phyloP scores from a whole-genome alignment of 2,888 invertebrate genomes.

The Mactromeris polynyma region DNA sequence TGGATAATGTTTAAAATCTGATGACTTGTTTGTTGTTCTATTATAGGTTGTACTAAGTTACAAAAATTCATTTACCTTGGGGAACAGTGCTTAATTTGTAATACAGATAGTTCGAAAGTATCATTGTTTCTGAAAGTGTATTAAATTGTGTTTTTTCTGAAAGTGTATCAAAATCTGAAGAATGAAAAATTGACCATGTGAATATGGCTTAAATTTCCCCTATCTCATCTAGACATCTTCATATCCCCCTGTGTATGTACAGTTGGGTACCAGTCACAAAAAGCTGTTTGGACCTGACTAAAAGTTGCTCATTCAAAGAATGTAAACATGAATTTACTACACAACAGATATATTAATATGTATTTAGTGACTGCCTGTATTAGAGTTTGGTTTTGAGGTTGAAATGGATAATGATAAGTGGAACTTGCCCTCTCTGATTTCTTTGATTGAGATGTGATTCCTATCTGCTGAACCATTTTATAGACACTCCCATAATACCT shows the following conservation, averaged over 20 bases:
- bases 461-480: slow-evolving; percentile 25
- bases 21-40: background rate
- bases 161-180: too few relatives aligned
- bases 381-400: too few relatives aligned
- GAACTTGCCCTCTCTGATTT: slow-evolving; percentile 54
- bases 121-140: too few relatives aligned
- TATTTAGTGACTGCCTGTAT: too few relatives aligned
- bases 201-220: too few relatives aligned
- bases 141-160: too few relatives aligned
- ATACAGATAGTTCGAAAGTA: too few relatives aligned
- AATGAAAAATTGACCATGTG: background rate
- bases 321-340: slow-evolving; percentile 23
- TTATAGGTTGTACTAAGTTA: too few relatives aligned
- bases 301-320: slow-evolving; percentile 43
- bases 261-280: too few relatives aligned
- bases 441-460: slow-evolving; percentile 39
- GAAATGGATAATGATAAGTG: slow-evolving; percentile 41
- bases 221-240: too few relatives aligned
- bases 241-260: too few relatives aligned
- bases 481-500: slow-evolving; percentile 60
- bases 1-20: slow-evolving; percentile 32
- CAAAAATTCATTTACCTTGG: background rate
- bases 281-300: slow-evolving; percentile 1
- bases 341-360: too few relatives aligned
- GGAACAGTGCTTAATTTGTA: slow-evolving; percentile 21